Evolutionary conservation across 2,888 invertebrate genomes (phyloP), one percentile per base, ranked within the genome.

Genomic region (Ennomos fuscantarius): DNA sequence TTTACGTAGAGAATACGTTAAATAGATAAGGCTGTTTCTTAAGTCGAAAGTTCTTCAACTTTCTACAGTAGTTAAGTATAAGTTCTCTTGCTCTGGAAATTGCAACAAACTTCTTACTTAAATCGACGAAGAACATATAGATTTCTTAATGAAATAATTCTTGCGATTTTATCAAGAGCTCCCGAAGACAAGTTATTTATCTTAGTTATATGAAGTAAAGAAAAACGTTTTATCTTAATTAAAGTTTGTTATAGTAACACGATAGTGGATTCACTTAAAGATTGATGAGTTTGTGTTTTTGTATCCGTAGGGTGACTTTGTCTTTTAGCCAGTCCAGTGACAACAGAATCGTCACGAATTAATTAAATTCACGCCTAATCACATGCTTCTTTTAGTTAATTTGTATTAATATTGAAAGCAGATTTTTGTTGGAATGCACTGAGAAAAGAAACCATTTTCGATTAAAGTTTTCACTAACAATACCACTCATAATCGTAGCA

Each of bases 81-180:
- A 75, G 73, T 79, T 76, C 61, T 57, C 62, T 55, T 70, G 68
- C 69, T 72, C 47, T 67, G 65, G 62, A 66, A 73, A 74, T 73
- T 73, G 76, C 73, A 76, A 70, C 69, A 73, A 76, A 74, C 74
- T 75, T 73, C 57, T 72, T 69, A 76, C 62, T 56, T 60, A 63
- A 60, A 74, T 69, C 66, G 63, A 74, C 65, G 66, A 64, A 76
- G 67, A 74, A 72, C 68, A 67, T 66, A 70, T 67, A 70, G 62
- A 68, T 72, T 71, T 69, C 67, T 72, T 75, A 73, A 70, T 71
- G 58, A 62, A 68, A 66, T 66, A 58, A 63, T 47, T 49, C 51
- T 36, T 54, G 59, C 50, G 58, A 62, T 60, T 55, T 55, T 43
- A 56, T 53, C 50, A 33, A 56, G 37, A 56, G 32, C 52, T 42